Evolutionary conservation across 2,797 vertebrate genomes (phyloP).

Genomic region (Phalanger gymnotis): DNA sequence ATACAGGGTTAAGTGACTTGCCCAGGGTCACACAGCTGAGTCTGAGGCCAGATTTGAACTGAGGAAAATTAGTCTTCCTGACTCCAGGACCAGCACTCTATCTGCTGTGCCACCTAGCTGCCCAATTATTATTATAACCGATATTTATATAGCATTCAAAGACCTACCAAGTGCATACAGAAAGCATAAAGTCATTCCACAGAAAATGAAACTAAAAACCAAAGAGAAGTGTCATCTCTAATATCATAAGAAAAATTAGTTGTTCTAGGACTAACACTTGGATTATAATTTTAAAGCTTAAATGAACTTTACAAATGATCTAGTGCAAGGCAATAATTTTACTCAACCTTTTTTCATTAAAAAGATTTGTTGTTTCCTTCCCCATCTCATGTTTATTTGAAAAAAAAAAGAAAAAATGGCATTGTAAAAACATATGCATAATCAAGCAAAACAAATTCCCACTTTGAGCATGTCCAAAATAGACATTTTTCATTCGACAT

Average conservation of each 20-base stretch:
- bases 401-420: neutral
- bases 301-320: neutral
- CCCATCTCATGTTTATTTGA: neutral
- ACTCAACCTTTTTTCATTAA: neutral
- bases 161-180: neutral
- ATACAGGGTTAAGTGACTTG: neutral
- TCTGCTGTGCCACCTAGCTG: neutral
- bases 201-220: neutral
- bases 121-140: neutral
- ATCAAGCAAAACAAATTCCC: neutral
- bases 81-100: neutral
- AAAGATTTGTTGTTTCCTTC: neutral
- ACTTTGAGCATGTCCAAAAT: neutral
- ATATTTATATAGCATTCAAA: neutral
- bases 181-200: neutral
- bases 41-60: neutral
- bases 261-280: neutral
- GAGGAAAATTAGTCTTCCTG: neutral
- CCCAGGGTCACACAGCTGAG: neutral
- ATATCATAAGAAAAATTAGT: neutral
- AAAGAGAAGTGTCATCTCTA: neutral
- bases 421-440: neutral
- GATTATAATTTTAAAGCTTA: neutral
- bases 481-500: neutral
- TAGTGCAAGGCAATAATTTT: neutral